Conservation (phyloP, 2,888 invertebrate genomes). For the Plebejus anna region DNA sequence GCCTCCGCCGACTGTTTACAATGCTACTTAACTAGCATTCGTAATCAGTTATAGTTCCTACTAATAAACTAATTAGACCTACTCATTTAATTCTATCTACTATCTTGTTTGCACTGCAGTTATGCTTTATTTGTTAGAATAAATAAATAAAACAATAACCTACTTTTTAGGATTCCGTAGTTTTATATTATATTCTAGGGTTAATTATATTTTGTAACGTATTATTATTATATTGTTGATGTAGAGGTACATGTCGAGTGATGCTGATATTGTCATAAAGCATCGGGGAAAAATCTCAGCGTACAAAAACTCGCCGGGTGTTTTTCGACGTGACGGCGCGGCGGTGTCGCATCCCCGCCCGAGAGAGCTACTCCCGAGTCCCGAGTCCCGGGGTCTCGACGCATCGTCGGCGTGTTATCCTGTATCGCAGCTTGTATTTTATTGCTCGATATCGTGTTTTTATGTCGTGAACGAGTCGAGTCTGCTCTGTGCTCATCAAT, state of each 20-base stretch:
- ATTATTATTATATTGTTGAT: not conserved
- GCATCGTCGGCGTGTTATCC: not conserved
- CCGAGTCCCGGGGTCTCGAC: not conserved
- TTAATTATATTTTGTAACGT: not conserved
- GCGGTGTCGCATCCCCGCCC: not conserved
- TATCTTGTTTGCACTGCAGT: not conserved
- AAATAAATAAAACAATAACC: no score
- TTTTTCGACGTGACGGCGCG: not conserved
- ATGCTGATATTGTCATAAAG: not conserved
- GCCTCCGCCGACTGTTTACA: not conserved
- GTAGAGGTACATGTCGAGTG: not conserved
- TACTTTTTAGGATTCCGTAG: no score
- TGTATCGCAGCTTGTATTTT: not conserved
- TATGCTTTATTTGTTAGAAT: not conserved
- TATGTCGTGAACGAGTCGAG: not conserved
- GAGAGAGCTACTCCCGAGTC: no score
- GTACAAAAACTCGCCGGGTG: not conserved
- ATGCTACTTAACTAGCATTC: no score
- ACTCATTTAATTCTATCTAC: not conserved
- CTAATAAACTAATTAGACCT: no score
- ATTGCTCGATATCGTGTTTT: conserved; percentile 1
- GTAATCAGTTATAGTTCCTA: no score
- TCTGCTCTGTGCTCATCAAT: not conserved
- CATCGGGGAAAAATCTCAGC: not conserved
- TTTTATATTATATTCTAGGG: no score